Evolutionary conservation across 2,797 vertebrate genomes (phyloP), one percentile per base, ranked within the genome.

Genomic region (Coilia nasus): DNA sequence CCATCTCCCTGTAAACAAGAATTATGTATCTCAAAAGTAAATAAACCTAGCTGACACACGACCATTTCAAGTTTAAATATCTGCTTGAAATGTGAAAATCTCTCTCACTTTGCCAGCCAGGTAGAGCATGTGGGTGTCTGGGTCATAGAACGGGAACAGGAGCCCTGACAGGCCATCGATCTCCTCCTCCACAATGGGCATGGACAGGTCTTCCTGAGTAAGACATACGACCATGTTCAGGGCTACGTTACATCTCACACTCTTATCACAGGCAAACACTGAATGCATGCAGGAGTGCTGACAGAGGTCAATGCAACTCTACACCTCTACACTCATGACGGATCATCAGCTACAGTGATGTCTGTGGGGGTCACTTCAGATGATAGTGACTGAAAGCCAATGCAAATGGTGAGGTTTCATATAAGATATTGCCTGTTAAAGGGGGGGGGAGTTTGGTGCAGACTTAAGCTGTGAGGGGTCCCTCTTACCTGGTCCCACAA

Each of bases 101-200:
- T 62, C 9, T 23, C 92, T 88, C 89, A 99, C 98, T 97, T 99
- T 99, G 89, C 98, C 98, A 47, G 98, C 98, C 93, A 99, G 90
- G 92, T 99, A 99, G 46, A 99, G 91, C 98, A 99, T 99, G 93
- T 99, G 98, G 0, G 98, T 99, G 93, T 99, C 98, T 0, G 97
- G 95, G 0, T 99, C 98, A 0, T 99, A 99, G 94, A 98, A 99
- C 0, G 98, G 98, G 91, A 99, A 99, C 84, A 99, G 93, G 83
- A 99, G 94, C 59, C 98, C 98, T 0, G 98, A 99, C n/a, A 99
- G 96, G 0, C 98, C 98, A 0, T 99, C 98, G 0, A 99, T 98
- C 90, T 99, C 98, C 89, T 99, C 98, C 90, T 99, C 98, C 0
- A 95, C 96, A 71, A 99, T 92, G 2, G 98, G 97, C 97, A 98